Evolutionary conservation across 2,113 vertebrate genomes (phyloP).

Genomic region (Hippoglossus stenolepis): DNA sequence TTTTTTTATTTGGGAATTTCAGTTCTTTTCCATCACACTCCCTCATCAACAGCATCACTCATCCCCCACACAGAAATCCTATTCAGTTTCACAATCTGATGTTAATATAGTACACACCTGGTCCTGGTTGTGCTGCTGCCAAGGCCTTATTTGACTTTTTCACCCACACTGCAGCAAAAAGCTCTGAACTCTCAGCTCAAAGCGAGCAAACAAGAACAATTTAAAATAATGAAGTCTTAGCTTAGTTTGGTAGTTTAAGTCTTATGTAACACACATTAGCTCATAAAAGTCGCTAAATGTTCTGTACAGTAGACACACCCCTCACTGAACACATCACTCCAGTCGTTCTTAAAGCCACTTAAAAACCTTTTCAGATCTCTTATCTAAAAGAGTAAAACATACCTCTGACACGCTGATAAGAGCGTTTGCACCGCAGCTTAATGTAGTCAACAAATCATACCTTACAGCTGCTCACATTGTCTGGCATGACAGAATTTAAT

Average conservation of each 20-base stretch:
- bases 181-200: not conserved
- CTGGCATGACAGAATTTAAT: not conserved
- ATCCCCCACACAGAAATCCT: not conserved
- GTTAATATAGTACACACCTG: not conserved
- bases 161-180: not conserved
- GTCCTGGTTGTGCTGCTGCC: not conserved
- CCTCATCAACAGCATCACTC: not conserved
- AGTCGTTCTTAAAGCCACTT: constrained; percentile 29
- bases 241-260: not conserved
- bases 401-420: constrained; percentile 35
- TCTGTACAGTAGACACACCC: not conserved
- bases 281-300: constrained; percentile 1
- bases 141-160: constrained; percentile 3
- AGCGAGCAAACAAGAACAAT: not conserved
- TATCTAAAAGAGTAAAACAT: constrained; percentile 37
- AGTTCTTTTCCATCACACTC: not conserved
- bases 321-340: not conserved
- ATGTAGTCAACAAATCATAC: constrained; percentile 31
- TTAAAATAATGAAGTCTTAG: constrained; percentile 1
- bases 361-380: constrained; percentile 43
- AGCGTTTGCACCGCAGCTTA: constrained; percentile 6
- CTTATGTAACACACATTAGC: constrained; percentile 15
- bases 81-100: not conserved
- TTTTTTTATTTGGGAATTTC: not conserved
- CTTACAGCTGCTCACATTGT: not conserved